phyloP scores from a whole-genome alignment of 92 coral and sea anemone species.

The Siderastrea siderea region DNA sequence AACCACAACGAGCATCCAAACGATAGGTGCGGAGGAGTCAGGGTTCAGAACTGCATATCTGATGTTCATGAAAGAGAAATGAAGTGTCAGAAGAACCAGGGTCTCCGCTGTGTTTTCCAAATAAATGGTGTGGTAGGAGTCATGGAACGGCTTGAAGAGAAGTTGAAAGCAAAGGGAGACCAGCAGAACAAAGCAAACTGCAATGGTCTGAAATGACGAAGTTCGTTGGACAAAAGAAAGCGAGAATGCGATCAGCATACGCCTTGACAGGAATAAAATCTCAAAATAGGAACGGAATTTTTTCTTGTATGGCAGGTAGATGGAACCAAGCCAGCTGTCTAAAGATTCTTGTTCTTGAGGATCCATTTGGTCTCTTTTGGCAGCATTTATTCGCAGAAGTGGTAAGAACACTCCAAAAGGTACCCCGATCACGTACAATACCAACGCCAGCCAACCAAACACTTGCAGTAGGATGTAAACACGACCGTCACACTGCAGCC shows the following conservation, averaged over 20 bases:
- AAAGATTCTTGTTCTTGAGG: conserved; percentile 24
- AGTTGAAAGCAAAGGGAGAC: conserved; percentile 63
- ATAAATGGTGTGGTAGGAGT: conserved; percentile 7
- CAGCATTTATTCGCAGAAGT: conserved; percentile 37
- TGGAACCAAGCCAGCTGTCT: conserved; percentile 67
- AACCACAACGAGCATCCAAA: conserved; percentile 46
- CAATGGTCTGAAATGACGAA: conserved; percentile 69
- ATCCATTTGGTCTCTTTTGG: conserved; percentile 35
- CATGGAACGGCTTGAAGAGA: conserved; percentile 52
- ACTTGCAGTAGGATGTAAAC: conserved; percentile 45
- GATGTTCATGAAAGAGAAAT: conserved; percentile 64
- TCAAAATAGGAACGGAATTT: conserved; percentile 67
- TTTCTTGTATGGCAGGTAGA: conserved; percentile 59
- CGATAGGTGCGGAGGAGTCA: conserved; percentile 17
- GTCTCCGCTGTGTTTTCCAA: conserved; percentile 68
- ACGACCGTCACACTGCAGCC: conserved; percentile 63
- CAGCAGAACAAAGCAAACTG: conserved; percentile 55
- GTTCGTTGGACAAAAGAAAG: conserved; percentile 68
- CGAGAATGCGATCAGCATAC: conserved; percentile 73
- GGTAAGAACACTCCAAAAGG: conserved; percentile 68
- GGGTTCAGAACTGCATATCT: conserved; percentile 56
- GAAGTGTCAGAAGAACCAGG: conserved; percentile 53
- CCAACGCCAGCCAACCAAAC: conserved; percentile 64
- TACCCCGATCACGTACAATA: conserved; percentile 55
- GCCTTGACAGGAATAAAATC: conserved; percentile 63